Conservation (phyloP, 1,140 invertebrate species). For the Ips typographus region DNA sequence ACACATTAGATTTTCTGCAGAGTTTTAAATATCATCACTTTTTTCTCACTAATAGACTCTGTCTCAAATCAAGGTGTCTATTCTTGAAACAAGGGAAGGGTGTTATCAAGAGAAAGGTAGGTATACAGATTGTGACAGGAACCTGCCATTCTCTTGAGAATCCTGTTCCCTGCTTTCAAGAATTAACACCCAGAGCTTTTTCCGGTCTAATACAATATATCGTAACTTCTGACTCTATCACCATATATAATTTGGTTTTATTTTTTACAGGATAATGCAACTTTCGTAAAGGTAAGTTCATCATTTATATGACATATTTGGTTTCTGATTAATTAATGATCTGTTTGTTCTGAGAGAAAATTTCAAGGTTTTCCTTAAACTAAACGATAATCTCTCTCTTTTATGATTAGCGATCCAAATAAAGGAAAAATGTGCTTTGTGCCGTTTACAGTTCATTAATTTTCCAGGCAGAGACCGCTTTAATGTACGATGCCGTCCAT, state of each 20-base stretch:
- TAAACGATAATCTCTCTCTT: not conserved
- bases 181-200: too few species aligned
- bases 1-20: too few species aligned
- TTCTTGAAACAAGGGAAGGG: too few species aligned
- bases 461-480: conserved; percentile 86
- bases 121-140: too few species aligned
- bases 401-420: conserved; percentile 1
- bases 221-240: not conserved
- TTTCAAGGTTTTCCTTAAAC: not conserved
- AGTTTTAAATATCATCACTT: too few species aligned
- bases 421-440: not conserved
- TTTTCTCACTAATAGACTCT: too few species aligned
- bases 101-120: too few species aligned
- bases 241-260: not conserved
- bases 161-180: too few species aligned
- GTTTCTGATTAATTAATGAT: too few species aligned
- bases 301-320: not conserved
- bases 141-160: too few species aligned
- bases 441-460: conserved; percentile 29
- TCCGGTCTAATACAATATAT: too few species aligned
- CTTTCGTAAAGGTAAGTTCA: conserved; percentile 10
- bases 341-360: not conserved
- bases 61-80: too few species aligned
- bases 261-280: conserved; percentile 12
- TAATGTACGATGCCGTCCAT: conserved; percentile 94